Evolutionary conservation across 2,888 invertebrate genomes (phyloP).

Genomic region (Labia minor): DNA sequence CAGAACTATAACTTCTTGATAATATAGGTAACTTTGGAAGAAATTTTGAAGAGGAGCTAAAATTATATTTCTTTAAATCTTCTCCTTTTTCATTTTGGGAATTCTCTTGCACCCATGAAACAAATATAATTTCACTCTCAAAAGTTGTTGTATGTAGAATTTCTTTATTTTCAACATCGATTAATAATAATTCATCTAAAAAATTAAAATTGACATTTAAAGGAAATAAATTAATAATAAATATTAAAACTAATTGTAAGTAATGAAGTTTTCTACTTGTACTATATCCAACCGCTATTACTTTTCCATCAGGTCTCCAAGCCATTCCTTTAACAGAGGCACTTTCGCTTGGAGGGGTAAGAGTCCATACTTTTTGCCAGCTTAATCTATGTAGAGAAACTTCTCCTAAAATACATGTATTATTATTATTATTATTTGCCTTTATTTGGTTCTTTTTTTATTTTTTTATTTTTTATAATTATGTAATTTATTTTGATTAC

Average conservation of each 20-base stretch:
- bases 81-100: constrained; percentile 27
- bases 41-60: constrained; percentile 45
- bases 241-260: neutral
- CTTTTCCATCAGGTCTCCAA: constrained; percentile 93
- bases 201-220: too few relatives aligned
- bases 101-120: constrained; percentile 57
- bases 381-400: constrained; percentile 77
- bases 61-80: constrained; percentile 19
- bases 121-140: constrained; percentile 54
- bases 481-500: too few relatives aligned
- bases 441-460: too few relatives aligned
- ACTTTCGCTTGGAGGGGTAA: constrained; percentile 65
- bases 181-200: constrained; percentile 55
- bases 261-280: constrained; percentile 30
- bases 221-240: neutral
- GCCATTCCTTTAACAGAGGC: constrained; percentile 64
- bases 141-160: constrained; percentile 53
- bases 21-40: constrained; percentile 42
- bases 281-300: constrained; percentile 60
- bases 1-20: constrained; percentile 35
- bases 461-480: too few relatives aligned
- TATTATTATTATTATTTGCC: too few relatives aligned
- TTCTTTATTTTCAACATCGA: constrained; percentile 79
- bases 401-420: constrained; percentile 51
- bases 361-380: constrained; percentile 86